These are phyloP conservation scores for Aleiodes sp. DNA, from an alignment of 1,140 invertebrate genomes.

Conservation along the genomic window DNA sequence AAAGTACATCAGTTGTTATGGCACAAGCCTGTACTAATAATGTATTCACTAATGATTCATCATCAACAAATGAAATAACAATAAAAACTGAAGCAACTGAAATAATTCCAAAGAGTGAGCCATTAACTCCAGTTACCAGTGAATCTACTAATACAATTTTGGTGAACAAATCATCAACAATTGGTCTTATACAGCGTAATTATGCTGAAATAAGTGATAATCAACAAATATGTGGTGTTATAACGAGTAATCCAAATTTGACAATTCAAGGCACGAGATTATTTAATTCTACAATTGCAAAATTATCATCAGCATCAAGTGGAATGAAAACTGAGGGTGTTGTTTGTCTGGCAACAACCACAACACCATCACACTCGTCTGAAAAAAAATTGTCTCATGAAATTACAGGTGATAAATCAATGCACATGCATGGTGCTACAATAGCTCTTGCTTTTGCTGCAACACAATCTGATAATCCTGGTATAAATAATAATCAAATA, in stretches of 20 bases:
- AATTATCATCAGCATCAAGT: constrained; percentile 49
- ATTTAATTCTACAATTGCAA: constrained; percentile 59
- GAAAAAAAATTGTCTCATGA: constrained; percentile 51
- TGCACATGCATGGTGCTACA: constrained; percentile 46
- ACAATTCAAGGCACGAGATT: constrained; percentile 53
- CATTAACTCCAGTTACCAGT: neutral
- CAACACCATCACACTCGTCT: constrained; percentile 28
- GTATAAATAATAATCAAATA: constrained; percentile 43
- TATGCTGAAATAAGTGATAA: constrained; percentile 48
- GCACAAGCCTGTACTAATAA: constrained; percentile 38
- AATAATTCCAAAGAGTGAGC: constrained; percentile 38
- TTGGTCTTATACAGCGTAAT: constrained; percentile 54
- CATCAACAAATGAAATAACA: constrained; percentile 32
- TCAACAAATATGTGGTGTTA: constrained; percentile 61
- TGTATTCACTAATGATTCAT: constrained; percentile 45
- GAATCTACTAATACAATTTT: constrained; percentile 49
- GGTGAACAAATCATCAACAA: constrained; percentile 55
- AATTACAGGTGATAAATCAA: constrained; percentile 47
- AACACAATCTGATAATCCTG: constrained; percentile 44
- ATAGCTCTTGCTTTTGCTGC: constrained; percentile 58
- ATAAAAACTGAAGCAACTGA: constrained; percentile 41
- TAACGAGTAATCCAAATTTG: constrained; percentile 60
- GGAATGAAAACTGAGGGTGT: constrained; percentile 52
- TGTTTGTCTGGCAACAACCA: constrained; percentile 49
- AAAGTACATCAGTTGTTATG: constrained; percentile 43